Base-by-base conservation (phyloP, 2,888 invertebrate species). In the Sarcophaga variegata region DNA sequence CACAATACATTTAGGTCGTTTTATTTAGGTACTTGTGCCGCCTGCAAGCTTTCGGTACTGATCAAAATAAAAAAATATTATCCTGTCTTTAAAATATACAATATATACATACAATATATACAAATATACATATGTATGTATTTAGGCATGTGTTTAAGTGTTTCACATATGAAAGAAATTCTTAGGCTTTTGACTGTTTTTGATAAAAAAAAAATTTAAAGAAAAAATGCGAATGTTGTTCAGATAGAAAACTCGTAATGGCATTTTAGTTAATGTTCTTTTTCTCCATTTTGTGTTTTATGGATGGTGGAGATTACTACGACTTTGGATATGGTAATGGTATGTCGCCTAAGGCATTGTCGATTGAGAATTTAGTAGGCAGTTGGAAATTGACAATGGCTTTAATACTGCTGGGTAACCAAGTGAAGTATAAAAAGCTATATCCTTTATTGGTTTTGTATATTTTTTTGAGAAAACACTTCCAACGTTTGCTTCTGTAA, bases 21-120 rank as follows among this genome's bases (percentile, higher is more conserved):
- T 83, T 79, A 72, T 78, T 86, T 72, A 85, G 81, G 88, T 89
- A 85, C 90, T 90, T 89, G 90, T 90, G 72, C 71, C 79, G 88
- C 87, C 87, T 80, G 88, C 87, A 86, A 88, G 92, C 91, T 91
- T 90, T 91, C 88, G 90, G 88, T 91, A 89, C 90, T 90, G 90
- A 90, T 90, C 91, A 91, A 92, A 92, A 92, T 92, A 93, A 93
- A 93, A 93, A 92, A 93, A 93, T 91, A 92, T 93, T 91, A 93
- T 92, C 93, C 92, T 91, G 90, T 89, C 85, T 87, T 80, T 84
- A 79, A 81, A 86, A 78, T 81, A 78, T 83, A 81, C 79, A 81
- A 69, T 77, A 82, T 85, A 88, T 88, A 89, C 89, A 90, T 86
- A 90, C 88, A 74, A 69, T 83, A 69, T 22, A 75, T 78, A 81